Percentiles rank a stretch among this genome's conserved stretches.
These are phyloP conservation scores for Drosophila parabipectinata DNA, from an alignment of 1,140 invertebrate species.

Conservation along the genomic window DNA sequence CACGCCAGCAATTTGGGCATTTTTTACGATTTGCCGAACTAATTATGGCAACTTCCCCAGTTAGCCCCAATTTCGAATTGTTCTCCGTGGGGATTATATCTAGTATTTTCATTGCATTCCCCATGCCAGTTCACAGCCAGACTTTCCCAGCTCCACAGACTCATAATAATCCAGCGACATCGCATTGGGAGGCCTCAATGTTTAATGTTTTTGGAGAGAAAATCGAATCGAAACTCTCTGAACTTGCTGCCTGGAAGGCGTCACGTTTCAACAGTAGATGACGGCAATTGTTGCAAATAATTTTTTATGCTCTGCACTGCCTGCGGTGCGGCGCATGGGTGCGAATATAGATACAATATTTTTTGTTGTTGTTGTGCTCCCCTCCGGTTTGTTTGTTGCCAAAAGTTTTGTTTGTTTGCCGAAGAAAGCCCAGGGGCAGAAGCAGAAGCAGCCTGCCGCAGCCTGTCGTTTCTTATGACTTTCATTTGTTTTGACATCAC, in stretches of 20 bases:
- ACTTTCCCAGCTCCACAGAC: conserved; percentile 5
- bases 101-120: conserved; percentile 14
- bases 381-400: conserved; percentile 50
- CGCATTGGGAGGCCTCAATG: conserved; percentile 14
- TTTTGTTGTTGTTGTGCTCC: background rate
- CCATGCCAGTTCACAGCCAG: conserved; percentile 8
- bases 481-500: conserved; percentile 83
- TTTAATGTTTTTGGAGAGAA: conserved; percentile 18
- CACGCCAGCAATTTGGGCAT: conserved; percentile 33
- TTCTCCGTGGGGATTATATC: conserved; percentile 6
- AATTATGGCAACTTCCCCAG: conserved; percentile 54
- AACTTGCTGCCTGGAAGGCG: conserved; percentile 59
- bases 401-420: conserved; percentile 77
- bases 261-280: conserved; percentile 73
- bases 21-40: conserved; percentile 71
- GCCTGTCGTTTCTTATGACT: conserved; percentile 65
- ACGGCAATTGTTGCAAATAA: conserved; percentile 82
- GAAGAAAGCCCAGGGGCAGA: conserved; percentile 36
- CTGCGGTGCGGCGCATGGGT: conserved; percentile 33
- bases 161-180: conserved; percentile 15
- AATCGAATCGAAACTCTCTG: conserved; percentile 67
- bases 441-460: background rate
- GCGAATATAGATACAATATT: conserved; percentile 52
- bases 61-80: conserved; percentile 36
- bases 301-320: conserved; percentile 73